These are phyloP conservation scores for Syngnathus typhle DNA, from an alignment of 2,113 vertebrate genomes.

Conservation along the genomic window DNA sequence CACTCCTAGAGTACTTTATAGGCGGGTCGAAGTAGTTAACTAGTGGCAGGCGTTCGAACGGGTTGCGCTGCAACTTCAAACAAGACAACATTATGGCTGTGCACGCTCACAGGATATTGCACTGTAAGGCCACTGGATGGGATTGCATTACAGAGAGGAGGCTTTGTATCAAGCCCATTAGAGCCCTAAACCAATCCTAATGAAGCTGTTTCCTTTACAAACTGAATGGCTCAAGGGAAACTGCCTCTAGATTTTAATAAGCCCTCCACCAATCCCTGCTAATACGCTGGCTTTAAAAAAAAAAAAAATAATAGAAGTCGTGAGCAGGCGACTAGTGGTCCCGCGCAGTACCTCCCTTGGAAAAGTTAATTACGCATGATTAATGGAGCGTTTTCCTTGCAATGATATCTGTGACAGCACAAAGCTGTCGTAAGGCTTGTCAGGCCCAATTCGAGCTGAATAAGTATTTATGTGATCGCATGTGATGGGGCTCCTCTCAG, in stretches of 20 bases:
- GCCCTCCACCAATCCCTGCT: constrained; percentile 75
- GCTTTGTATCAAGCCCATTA: constrained; percentile 69
- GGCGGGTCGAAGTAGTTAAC: constrained; percentile 63
- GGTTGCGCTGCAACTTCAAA: constrained; percentile 64
- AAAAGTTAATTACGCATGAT: constrained; percentile 99
- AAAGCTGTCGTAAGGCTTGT: constrained; percentile 98
- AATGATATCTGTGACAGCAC: constrained; percentile 99
- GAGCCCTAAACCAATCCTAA: constrained; percentile 70
- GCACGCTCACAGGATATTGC: constrained; percentile 68
- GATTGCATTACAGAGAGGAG: constrained; percentile 64
- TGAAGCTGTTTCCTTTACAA: constrained; percentile 75
- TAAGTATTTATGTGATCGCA: constrained; percentile 99
- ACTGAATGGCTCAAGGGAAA: constrained; percentile 70
- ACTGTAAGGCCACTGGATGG: constrained; percentile 62
- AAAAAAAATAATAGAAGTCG: constrained; percentile 75
- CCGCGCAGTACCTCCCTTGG: constrained; percentile 77
- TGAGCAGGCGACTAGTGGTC: constrained; percentile 68
- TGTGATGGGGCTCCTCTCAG: constrained; percentile 98
- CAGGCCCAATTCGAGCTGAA: constrained; percentile 99
- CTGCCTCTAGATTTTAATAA: constrained; percentile 77
- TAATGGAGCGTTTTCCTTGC: constrained; percentile 96
- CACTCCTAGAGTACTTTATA: constrained; percentile 57
- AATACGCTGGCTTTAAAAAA: constrained; percentile 78
- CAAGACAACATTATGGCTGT: constrained; percentile 57
- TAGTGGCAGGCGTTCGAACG: constrained; percentile 63